Conservation (phyloP, 2,797 vertebrate species). For the Urosaurus nigricauda region DNA sequence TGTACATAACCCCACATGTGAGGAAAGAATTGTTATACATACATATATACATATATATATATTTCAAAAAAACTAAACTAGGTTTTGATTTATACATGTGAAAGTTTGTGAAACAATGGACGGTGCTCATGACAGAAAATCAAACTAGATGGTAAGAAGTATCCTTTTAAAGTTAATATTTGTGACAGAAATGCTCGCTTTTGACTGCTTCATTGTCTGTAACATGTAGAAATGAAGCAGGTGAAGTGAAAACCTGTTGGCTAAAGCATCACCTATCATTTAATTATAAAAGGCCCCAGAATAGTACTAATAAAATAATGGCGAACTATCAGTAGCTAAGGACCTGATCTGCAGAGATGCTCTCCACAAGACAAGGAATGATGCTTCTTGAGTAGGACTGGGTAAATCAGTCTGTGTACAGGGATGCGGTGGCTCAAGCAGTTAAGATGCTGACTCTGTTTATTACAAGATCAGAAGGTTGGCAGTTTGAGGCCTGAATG, state of each 20-base stretch:
- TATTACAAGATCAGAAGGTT: no score
- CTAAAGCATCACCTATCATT: background rate
- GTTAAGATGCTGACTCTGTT: no score
- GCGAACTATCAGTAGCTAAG: background rate
- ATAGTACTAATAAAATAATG: background rate
- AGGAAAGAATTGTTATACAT: no score
- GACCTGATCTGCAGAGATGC: no score
- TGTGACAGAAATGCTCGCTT: background rate
- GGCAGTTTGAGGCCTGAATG: no score
- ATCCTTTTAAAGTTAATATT: background rate
- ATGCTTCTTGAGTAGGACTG: background rate
- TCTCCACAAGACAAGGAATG: no score
- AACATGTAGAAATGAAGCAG: conserved; percentile 3
- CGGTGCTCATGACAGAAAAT: background rate
- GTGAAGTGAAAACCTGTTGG: background rate
- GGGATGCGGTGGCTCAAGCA: no score
- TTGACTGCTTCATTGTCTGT: background rate
- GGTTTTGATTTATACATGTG: background rate
- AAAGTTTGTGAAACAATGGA: background rate
- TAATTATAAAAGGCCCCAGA: background rate
- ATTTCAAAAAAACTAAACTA: background rate
- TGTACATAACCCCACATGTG: conserved; percentile 33
- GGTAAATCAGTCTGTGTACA: no score
- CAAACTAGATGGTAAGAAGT: background rate
- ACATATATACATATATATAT: background rate